These are phyloP conservation scores for Drosophila austrosaltans DNA, from an alignment of 2,888 invertebrate genomes.

Conservation along the genomic window DNA sequence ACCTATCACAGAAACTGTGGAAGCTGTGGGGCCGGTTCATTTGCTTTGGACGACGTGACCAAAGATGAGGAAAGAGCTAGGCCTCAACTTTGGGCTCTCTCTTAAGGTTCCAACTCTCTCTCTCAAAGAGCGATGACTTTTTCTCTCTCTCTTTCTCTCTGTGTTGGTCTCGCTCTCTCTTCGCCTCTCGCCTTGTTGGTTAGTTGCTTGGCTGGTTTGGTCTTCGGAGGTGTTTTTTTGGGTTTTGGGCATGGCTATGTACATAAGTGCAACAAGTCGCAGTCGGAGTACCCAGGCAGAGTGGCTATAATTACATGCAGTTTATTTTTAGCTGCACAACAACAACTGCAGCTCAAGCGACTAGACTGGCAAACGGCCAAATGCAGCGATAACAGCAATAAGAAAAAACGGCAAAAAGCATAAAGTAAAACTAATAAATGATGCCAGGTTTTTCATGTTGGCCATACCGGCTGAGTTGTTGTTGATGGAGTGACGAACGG, in stretches of 20 bases:
- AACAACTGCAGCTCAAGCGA: conserved; percentile 25
- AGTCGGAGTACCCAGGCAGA: conserved; percentile 36
- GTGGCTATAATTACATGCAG: conserved; percentile 48
- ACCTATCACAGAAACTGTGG: conserved; percentile 49
- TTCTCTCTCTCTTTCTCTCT: conserved; percentile 18
- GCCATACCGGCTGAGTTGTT: conserved; percentile 36
- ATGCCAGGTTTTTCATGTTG: conserved; percentile 54
- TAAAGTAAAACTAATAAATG: conserved; percentile 44
- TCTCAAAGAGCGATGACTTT: conserved; percentile 5
- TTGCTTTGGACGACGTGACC: conserved; percentile 65
- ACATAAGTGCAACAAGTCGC: conserved; percentile 68
- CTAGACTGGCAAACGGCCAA: conserved; percentile 45
- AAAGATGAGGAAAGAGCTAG: conserved; percentile 42
- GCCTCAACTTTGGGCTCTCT: conserved; percentile 38
- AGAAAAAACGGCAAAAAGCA: conserved; percentile 57
- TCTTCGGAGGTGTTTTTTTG: conserved; percentile 8
- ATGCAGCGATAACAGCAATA: conserved; percentile 48
- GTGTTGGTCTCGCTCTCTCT: conserved; percentile 2
- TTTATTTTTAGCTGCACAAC: conserved; percentile 50
- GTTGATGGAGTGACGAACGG: conserved; percentile 34
- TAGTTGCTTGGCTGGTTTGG: conserved; percentile 32
- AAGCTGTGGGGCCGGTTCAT: conserved; percentile 39
- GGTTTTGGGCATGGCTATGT: conserved; percentile 52
- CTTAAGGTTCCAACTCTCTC: conserved; percentile 23
- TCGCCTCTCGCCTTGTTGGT: conserved; percentile 22